Conservation (phyloP, 1,140 invertebrate species). For the Ceratina australensis region DNA sequence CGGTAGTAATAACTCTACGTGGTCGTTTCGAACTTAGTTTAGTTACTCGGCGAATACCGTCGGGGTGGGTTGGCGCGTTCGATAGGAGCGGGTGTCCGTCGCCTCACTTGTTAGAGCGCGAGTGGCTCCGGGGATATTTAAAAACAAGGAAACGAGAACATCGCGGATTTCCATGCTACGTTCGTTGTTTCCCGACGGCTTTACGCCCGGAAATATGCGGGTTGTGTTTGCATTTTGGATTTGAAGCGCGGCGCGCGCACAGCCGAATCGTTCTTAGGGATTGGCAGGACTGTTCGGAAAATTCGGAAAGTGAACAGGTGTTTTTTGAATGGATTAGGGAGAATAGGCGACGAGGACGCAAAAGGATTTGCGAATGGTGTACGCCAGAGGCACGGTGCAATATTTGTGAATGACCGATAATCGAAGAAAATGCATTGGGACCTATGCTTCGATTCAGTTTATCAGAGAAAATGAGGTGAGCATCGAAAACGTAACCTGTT, state of each 20-base stretch:
- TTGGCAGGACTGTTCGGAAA: conserved; percentile 83
- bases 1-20: conserved; percentile 68
- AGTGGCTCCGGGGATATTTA: not conserved
- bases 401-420: conserved; percentile 46
- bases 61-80: conserved; percentile 16
- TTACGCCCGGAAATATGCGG: not conserved
- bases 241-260: conserved; percentile 56
- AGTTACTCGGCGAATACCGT: conserved; percentile 59
- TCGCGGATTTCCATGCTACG: not conserved
- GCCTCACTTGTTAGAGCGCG: not conserved
- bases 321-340: conserved; percentile 82
- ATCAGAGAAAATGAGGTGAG: conserved; percentile 54
- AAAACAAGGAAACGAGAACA: not conserved
- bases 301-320: conserved; percentile 83
- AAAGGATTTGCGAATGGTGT: conserved; percentile 54
- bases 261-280: conserved; percentile 45
- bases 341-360: conserved; percentile 60
- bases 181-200: too few relatives aligned
- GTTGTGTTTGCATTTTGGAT: conserved; percentile 10
- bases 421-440: conserved; percentile 46
- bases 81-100: not conserved
- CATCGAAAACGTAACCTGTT: conserved; percentile 45
- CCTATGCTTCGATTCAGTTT: conserved; percentile 20
- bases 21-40: conserved; percentile 66
- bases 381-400: conserved; percentile 38